phyloP scores from a whole-genome alignment of 2,113 vertebrate genomes.

The Catharus minimus region DNA sequence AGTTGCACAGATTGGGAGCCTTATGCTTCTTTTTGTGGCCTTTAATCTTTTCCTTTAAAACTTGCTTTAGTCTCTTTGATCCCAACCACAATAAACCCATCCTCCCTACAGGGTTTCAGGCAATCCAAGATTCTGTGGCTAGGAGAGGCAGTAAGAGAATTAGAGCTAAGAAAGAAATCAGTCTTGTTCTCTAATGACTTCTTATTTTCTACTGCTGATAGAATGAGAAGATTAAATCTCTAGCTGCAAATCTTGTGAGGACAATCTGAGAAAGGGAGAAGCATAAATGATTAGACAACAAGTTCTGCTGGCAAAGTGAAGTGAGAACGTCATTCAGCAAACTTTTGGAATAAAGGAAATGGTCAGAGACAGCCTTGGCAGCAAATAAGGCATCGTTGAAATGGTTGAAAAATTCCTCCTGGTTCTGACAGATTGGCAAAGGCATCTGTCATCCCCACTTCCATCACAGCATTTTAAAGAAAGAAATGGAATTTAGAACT shows the following conservation, averaged over 20 bases:
- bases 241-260: slow-evolving; percentile 27
- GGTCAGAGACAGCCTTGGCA: not conserved
- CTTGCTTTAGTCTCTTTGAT: slow-evolving; percentile 15
- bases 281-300: not conserved
- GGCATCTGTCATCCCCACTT: slow-evolving; percentile 33
- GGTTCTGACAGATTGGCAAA: slow-evolving; percentile 37
- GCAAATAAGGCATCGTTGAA: not conserved
- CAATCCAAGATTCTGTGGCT: slow-evolving; percentile 36
- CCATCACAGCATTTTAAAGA: not conserved
- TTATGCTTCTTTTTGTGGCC: slow-evolving; percentile 37
- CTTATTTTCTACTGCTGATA: slow-evolving; percentile 12
- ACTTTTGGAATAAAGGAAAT: not conserved
- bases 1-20: slow-evolving; percentile 40
- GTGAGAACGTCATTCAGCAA: not conserved
- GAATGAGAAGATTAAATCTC: slow-evolving; percentile 6
- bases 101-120: slow-evolving; percentile 19
- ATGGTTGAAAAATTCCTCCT: slow-evolving; percentile 20
- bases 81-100: slow-evolving; percentile 25
- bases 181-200: slow-evolving; percentile 51
- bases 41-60: slow-evolving; percentile 42
- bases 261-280: not conserved
- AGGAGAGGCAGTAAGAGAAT: slow-evolving; percentile 40
- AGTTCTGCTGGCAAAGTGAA: not conserved
- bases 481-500: not conserved
- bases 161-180: slow-evolving; percentile 39